Evolutionary conservation across 2,888 invertebrate genomes (phyloP).

Genomic region (Apoda limacodes): DNA sequence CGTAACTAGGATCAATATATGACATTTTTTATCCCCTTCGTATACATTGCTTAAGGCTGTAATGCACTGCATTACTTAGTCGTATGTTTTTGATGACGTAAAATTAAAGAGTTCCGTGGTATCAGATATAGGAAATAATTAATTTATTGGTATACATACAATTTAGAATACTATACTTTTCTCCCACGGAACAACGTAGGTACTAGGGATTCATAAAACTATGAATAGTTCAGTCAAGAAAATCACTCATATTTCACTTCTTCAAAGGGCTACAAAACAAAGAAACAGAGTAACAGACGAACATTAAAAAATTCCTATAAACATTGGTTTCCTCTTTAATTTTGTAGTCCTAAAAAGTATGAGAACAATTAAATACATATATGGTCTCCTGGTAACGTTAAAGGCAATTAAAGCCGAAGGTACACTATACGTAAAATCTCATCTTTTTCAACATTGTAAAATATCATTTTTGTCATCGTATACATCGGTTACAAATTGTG

Average conservation of each 20-base stretch:
- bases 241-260: conserved; percentile 26
- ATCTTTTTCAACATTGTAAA: conserved; percentile 62
- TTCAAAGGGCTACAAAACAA: conserved; percentile 34
- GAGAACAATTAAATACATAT: conserved; percentile 32
- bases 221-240: conserved; percentile 13
- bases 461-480: conserved; percentile 61
- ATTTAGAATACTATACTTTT: no score
- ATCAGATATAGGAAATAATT: no score
- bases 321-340: no score
- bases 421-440: conserved; percentile 58
- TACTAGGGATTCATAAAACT: conserved; percentile 13
- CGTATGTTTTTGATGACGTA: conserved; percentile 34
- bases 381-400: conserved; percentile 52
- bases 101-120: conserved; percentile 27
- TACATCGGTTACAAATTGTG: conserved; percentile 69
- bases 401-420: conserved; percentile 58
- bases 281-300: no score
- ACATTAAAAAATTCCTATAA: no score
- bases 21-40: conserved; percentile 60
- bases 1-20: conserved; percentile 48
- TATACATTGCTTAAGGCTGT: conserved; percentile 80
- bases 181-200: no score
- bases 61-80: conserved; percentile 58
- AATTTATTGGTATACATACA: no score
- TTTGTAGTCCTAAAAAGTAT: conserved; percentile 16